These are phyloP conservation scores for Sinelater perroti DNA, from an alignment of 2,888 invertebrate genomes.

Conservation along the genomic window DNA sequence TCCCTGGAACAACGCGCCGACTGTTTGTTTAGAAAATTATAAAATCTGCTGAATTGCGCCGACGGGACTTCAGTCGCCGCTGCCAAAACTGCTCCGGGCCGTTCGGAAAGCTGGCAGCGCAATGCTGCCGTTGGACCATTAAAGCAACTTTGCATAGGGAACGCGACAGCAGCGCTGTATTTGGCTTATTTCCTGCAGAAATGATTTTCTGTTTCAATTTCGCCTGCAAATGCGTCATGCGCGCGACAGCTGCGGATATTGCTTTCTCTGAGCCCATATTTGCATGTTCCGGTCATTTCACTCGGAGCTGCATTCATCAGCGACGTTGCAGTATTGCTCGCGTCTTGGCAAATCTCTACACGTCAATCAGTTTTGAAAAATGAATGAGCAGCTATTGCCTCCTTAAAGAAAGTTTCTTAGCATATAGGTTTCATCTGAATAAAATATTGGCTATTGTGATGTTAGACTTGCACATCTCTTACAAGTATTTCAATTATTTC, in stretches of 20 bases:
- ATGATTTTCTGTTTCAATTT: conserved; percentile 24
- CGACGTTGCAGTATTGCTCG: conserved; percentile 1
- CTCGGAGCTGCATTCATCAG: conserved; percentile 8
- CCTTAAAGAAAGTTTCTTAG: too few relatives aligned
- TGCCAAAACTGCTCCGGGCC: conserved; percentile 3
- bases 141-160: not conserved
- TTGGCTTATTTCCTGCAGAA: conserved; percentile 10
- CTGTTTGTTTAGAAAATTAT: too few relatives aligned
- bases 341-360: too few relatives aligned
- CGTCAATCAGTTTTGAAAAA: too few relatives aligned
- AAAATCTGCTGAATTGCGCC: too few relatives aligned
- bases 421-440: too few relatives aligned
- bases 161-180: conserved; percentile 3
- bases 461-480: too few relatives aligned
- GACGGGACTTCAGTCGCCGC: too few relatives aligned
- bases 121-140: not conserved
- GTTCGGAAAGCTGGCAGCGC: not conserved
- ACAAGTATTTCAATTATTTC: not conserved
- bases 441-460: too few relatives aligned
- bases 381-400: too few relatives aligned
- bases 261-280: conserved; percentile 13
- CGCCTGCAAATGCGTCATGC: conserved; percentile 18
- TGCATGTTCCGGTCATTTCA: conserved; percentile 23
- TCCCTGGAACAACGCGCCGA: too few relatives aligned
- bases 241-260: conserved; percentile 23